Evolutionary conservation across 2,113 vertebrate species (phyloP), one percentile per base, ranked within the genome.

Genomic region (Reinhardtius hippoglossoides): DNA sequence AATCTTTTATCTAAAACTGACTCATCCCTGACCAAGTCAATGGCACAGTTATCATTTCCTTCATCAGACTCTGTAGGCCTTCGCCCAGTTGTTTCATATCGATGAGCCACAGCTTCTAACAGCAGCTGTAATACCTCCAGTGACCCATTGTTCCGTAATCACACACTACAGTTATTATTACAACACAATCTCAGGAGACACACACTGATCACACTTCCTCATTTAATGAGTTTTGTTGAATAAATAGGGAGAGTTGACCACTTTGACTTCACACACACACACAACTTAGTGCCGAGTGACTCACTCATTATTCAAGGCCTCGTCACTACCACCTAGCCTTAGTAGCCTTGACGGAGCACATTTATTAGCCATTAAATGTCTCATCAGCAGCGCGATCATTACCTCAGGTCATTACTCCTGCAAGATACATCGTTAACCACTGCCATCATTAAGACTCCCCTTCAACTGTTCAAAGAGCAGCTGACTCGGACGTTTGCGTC

Each of bases 351-450:
- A 68, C 24, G 4, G 71, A 82, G 80, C 75, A 70, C 85, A 87
- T 90, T 88, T 81, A 85, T 87, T 88, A 85, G 42, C 80, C 88
- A 87, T 91, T 89, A 90, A 89, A 84, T 59, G 76, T 84, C 81
- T 91, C 89, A 89, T 86, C 79, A 75, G 68, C 79, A 37, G 78
- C 20, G 0, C 68, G 46, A 63, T 84, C 83, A 80, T 90, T 82
- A 86, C 61, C 44, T 62, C 88, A 69, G 83, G 67, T 87, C 88
- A 83, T 91, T 90, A 87, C 83, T 74, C 69, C 37, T 48, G 71
- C 68, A n/a, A 71, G 66, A 79, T 67, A 76, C 42, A 21, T 81
- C 90, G 74, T 90, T 89, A 88, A 67, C 75, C 64, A 74, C 65
- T 0, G 67, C 74, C 37, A 59, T 84, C 73, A 68, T 82, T 74